Evolutionary conservation across 30 jellyfish, hydroid and myxozoan genomes (phyloP), one percentile per base, ranked within the genome.

Genomic region (Chrysaora quinquecirrha): DNA sequence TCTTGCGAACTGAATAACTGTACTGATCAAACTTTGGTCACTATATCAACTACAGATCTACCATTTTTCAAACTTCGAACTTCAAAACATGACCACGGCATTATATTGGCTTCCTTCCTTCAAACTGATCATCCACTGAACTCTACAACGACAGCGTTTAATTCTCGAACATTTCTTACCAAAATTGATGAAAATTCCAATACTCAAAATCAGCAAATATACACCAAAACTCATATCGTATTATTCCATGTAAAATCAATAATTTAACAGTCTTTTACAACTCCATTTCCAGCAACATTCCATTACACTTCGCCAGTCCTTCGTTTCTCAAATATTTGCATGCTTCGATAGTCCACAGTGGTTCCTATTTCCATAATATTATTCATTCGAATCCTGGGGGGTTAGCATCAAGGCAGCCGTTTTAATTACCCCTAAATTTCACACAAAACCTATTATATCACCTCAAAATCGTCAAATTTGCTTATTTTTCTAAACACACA

Each of bases 261-360:
- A 52, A 52, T 16, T 4, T 7, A 52, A 10, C 68, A 20, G 19
- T 10, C n/a, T n/a, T n/a, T 52, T 10, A 52, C 29, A 4, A 52
- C 68, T 52, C 9, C 68, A 10, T 52, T 52, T 52, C 6, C 68
- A 3, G 54, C 14, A 64, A 70, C 92, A 82, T 68, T 68, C 85
- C 92, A 38, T 60, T 32, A 22, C 82, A 38, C 82, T 12, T 20
- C 83, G 43, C 85, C 49, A 49, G 60, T 30, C 85, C 78, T 23
- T 71, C 80, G 79, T 27, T 3, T 25, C 4, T 52, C 68, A 52
- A 52, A 52, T 60, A 75, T 69, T 82, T 72, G 92, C 92, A 82
- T 82, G 92, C 92, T 82, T 82, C 78, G 92, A 20, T 82, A 16
- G 29, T 20, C 9, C 92, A 69, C 85, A 67, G 92, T 76, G 92